Evolutionary conservation across 2,797 vertebrate species (phyloP).

Genomic region (Crax fasciolata): DNA sequence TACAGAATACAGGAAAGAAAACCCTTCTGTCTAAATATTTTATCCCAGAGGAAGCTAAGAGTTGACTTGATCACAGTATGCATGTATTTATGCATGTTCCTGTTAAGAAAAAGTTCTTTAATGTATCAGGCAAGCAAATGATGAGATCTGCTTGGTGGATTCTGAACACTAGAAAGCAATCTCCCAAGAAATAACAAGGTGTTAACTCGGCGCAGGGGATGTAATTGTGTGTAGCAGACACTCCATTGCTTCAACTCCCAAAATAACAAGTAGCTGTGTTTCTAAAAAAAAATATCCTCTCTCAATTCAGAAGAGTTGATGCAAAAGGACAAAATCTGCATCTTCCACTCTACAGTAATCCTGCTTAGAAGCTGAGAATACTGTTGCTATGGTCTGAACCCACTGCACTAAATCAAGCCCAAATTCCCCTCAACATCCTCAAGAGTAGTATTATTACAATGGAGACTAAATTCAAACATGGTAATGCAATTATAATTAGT

Average conservation of each 20-base stretch:
- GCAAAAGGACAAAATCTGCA: background rate
- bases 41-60: background rate
- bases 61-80: fast-evolving
- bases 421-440: background rate
- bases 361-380: background rate
- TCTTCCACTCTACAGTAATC: background rate
- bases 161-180: background rate
- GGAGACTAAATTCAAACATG: constrained; percentile 16
- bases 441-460: background rate
- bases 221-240: background rate
- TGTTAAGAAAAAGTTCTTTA: background rate
- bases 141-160: background rate
- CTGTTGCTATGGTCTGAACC: background rate
- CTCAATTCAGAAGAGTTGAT: background rate
- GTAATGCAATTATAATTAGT: background rate
- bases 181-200: background rate
- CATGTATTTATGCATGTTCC: background rate
- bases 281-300: background rate
- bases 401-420: background rate
- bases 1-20: fast-evolving
- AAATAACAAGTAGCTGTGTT: background rate
- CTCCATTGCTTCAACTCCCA: background rate
- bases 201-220: background rate
- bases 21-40: background rate
- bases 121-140: background rate